Percentiles rank a stretch among this genome's conserved stretches.
Conservation (phyloP, 2,888 invertebrate species). For the Aphidius colemani region DNA sequence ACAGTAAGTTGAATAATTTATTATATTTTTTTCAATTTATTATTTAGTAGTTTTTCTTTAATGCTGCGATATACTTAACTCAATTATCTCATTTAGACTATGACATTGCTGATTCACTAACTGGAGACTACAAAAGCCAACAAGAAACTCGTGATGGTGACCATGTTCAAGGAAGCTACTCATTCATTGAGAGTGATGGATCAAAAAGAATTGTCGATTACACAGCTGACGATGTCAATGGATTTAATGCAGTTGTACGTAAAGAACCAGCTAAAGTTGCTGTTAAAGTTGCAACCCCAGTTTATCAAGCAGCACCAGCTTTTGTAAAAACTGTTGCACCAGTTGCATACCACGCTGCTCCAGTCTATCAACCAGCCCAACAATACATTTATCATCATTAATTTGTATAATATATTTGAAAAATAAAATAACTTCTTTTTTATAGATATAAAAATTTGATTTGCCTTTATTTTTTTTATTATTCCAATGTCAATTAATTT, state of each 20-base stretch:
- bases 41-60: too few species aligned
- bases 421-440: too few species aligned
- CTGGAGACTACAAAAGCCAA: constrained; percentile 53
- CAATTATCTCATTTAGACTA: constrained; percentile 11
- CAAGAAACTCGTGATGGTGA: constrained; percentile 54
- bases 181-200: constrained; percentile 61
- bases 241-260: constrained; percentile 55
- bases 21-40: too few species aligned
- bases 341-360: constrained; percentile 36
- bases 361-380: constrained; percentile 28
- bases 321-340: too few species aligned
- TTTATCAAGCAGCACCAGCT: constrained; percentile 50
- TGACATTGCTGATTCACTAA: constrained; percentile 47
- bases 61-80: neutral
- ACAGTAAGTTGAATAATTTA: neutral
- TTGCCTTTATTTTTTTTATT: too few species aligned
- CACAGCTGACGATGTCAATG: constrained; percentile 51
- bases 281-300: constrained; percentile 45
- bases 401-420: too few species aligned
- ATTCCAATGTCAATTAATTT: too few species aligned
- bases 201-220: constrained; percentile 55
- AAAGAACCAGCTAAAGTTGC: constrained; percentile 48
- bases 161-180: constrained; percentile 57
- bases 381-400: too few species aligned
- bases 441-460: too few species aligned